Evolutionary conservation across 2,113 vertebrate genomes (phyloP), one percentile per base, ranked within the genome.

Genomic region (Orthonyx spaldingii): DNA sequence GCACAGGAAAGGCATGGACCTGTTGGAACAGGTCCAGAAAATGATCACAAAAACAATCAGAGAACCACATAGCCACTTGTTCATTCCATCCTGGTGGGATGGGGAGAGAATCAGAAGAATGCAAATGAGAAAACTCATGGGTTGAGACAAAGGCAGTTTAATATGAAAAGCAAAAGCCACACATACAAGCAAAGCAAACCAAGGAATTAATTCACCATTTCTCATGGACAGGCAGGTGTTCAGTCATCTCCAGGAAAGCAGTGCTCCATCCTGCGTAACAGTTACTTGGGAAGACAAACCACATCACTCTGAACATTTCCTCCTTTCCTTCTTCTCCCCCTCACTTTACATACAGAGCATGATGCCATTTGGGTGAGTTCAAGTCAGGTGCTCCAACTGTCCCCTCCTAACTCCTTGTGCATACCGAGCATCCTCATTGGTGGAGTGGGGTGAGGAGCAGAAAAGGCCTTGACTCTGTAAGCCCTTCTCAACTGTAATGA

Each of bases 1-100:
- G 52, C 52, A 65, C 11, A 59, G 30, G 24, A 72, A 79, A 47
- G 26, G 19, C 11, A 7, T 22, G 28, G 20, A 41, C 21, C 24
- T 72, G 14, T 59, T 65, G 33, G 46, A 72, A 17, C 5, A 2
- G 20, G 24, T 46, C 8, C 44, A 85, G 20, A n/a, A 55, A n/a
- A 65, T 46, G n/a, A 16, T 59, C 59, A 72, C 17, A 60, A 47
- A 79, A 60, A 20, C 28, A 19, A 21, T 52, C 37, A 22, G 11
- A 60, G 30, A 46, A 46, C 10, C 19, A 39, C 46, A 68, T 3
- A n/a, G 30, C n/a, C 9, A 11, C 52, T 44, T 0, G 0, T 18
- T 82, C 39, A 52, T 60, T 56, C 28, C 20, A 7, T 66, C 16
- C 39, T 53, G 11, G 28, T 75, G n/a, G 13, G 20, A 75, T 41